Conservation (phyloP, 2,888 invertebrate species). For the Tillus elongatus region DNA sequence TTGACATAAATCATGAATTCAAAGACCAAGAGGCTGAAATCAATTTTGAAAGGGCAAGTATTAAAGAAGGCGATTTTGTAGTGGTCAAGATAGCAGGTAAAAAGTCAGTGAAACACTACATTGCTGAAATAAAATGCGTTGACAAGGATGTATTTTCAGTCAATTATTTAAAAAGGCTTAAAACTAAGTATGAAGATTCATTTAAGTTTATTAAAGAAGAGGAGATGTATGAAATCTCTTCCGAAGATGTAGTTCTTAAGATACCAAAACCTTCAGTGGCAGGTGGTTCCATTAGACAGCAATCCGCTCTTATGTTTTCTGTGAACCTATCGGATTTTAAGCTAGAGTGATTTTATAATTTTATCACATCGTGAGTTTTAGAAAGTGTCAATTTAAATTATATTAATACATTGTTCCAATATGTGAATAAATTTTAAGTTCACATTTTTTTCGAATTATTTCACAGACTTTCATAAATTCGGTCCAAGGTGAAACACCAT, state of each 20-base stretch:
- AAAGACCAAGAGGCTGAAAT: slow-evolving; percentile 1
- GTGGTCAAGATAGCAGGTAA: slow-evolving; percentile 2
- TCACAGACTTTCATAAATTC: no score
- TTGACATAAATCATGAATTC: background rate
- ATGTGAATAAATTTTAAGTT: no score
- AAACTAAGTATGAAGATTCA: background rate
- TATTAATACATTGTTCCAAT: no score
- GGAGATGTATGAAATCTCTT: background rate
- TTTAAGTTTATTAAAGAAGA: slow-evolving; percentile 4
- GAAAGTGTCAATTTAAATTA: no score
- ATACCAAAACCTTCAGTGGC: slow-evolving; percentile 1
- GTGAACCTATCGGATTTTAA: background rate
- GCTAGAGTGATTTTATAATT: background rate
- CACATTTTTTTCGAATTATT: no score
- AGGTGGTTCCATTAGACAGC: slow-evolving; percentile 2
- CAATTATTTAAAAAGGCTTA: background rate
- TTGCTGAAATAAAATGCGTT: slow-evolving; percentile 1
- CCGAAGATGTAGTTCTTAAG: background rate
- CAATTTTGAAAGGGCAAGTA: slow-evolving; percentile 1
- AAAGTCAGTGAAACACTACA: slow-evolving; percentile 3
- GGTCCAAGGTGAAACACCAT: no score
- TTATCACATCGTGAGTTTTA: no score
- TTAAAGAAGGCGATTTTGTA: background rate
- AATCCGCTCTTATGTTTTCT: slow-evolving; percentile 2
- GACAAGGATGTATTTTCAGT: background rate